A percentile compares a stretch with the other conserved stretches of the same genome.
phyloP scores from a whole-genome alignment of 2,888 invertebrate genomes.

The Eupithecia exiguata region DNA sequence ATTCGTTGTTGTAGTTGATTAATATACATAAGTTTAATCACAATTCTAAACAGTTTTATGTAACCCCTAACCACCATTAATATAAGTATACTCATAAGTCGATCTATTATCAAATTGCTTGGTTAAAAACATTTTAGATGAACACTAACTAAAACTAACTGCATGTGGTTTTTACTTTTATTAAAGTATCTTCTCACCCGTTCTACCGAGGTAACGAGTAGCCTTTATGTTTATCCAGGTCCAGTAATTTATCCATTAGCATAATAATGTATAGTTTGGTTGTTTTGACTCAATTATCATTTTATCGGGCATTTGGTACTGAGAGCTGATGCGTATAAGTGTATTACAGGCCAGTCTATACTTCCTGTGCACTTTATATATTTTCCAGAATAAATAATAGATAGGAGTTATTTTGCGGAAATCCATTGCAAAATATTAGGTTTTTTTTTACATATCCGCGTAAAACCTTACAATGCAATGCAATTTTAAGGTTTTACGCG shows the following conservation, averaged over 20 bases:
- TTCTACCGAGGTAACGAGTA: no score
- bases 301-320: background rate
- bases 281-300: background rate
- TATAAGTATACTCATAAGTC: background rate
- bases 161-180: no score
- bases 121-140: background rate
- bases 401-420: no score
- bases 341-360: background rate
- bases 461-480: no score
- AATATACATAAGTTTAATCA: slow-evolving; percentile 3
- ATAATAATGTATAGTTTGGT: no score
- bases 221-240: no score
- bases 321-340: background rate
- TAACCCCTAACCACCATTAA: background rate
- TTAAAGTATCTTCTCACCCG: no score
- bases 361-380: background rate
- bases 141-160: background rate
- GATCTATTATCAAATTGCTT: background rate
- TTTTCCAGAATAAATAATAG: background rate
- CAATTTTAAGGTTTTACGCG: no score
- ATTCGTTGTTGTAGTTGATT: background rate
- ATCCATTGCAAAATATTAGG: no score
- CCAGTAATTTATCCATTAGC: no score
- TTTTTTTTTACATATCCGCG: no score
- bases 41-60: background rate